Evolutionary conservation across 2,113 vertebrate genomes (phyloP).

Genomic region (Pipa parva): DNA sequence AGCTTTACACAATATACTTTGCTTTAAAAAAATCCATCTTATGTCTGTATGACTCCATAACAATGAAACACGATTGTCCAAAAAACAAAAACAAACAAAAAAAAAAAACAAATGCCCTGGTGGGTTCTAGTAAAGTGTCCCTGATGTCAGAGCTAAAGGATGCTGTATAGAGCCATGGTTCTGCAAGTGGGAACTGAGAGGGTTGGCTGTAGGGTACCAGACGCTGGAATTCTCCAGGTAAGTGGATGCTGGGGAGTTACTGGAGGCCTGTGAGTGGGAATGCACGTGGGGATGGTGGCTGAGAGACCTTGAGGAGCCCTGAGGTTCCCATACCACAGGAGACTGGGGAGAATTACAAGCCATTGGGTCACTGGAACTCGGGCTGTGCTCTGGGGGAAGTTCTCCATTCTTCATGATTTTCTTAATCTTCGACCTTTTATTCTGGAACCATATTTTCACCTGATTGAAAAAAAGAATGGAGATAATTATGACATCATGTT

Average conservation of each 20-base stretch:
- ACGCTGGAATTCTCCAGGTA: slow-evolving; percentile 88
- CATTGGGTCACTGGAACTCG: slow-evolving; percentile 98
- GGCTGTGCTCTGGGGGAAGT: slow-evolving; percentile 94
- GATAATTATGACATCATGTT: neutral
- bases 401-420: slow-evolving; percentile 99
- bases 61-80: slow-evolving; percentile 80
- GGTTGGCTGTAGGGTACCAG: slow-evolving; percentile 81
- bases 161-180: slow-evolving; percentile 89
- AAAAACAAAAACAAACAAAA: slow-evolving; percentile 45
- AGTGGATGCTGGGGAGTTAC: slow-evolving; percentile 76
- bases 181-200: slow-evolving; percentile 85
- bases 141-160: slow-evolving; percentile 88
- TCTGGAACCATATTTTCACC: slow-evolving; percentile 99
- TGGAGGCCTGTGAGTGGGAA: slow-evolving; percentile 77
- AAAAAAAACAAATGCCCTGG: slow-evolving; percentile 56
- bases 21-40: slow-evolving; percentile 77
- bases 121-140: slow-evolving; percentile 93
- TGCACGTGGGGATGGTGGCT: slow-evolving; percentile 75
- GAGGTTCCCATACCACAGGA: slow-evolving; percentile 97
- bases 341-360: slow-evolving; percentile 98
- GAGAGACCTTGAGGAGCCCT: slow-evolving; percentile 78
- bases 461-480: slow-evolving; percentile 41
- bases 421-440: slow-evolving; percentile 97
- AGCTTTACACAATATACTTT: slow-evolving; percentile 92
- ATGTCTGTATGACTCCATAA: slow-evolving; percentile 86